Conservation (phyloP, 2,797 vertebrate genomes). For the Xerus rutilus region DNA sequence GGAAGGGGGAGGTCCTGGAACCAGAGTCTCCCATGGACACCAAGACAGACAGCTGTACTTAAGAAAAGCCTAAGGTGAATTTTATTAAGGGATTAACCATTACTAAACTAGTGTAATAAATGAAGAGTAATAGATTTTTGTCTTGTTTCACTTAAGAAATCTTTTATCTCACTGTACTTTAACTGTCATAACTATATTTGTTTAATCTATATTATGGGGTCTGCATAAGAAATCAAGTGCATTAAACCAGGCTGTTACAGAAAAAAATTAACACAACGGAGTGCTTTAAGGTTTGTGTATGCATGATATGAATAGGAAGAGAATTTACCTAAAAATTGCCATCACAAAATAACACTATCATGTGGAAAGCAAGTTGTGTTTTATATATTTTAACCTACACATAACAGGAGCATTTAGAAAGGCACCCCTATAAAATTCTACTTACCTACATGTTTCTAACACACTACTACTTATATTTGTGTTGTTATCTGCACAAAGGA, state of each 20-base stretch:
- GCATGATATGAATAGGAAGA: background rate
- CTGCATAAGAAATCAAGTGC: background rate
- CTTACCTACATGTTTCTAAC: background rate
- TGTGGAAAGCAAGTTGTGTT: background rate
- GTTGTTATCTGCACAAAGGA: background rate
- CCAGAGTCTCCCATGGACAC: background rate
- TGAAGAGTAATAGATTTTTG: conserved; percentile 14
- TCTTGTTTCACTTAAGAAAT: background rate
- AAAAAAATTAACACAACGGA: background rate
- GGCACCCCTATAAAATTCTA: background rate
- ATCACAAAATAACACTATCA: background rate
- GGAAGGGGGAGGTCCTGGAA: background rate
- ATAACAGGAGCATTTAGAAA: background rate
- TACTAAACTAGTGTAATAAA: conserved; percentile 26
- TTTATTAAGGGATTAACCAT: background rate
- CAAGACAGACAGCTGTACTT: background rate
- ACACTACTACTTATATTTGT: background rate
- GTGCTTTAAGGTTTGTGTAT: background rate
- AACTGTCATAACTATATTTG: background rate
- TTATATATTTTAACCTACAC: conserved; percentile 17
- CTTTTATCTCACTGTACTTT: conserved; percentile 39
- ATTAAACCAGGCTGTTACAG: background rate
- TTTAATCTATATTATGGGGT: background rate
- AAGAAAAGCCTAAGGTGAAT: background rate
- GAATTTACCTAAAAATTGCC: background rate